A percentile compares a stretch with the other conserved stretches of the same genome.
Conservation (phyloP, 2,797 vertebrate genomes). For the Argyrosomus regius region DNA sequence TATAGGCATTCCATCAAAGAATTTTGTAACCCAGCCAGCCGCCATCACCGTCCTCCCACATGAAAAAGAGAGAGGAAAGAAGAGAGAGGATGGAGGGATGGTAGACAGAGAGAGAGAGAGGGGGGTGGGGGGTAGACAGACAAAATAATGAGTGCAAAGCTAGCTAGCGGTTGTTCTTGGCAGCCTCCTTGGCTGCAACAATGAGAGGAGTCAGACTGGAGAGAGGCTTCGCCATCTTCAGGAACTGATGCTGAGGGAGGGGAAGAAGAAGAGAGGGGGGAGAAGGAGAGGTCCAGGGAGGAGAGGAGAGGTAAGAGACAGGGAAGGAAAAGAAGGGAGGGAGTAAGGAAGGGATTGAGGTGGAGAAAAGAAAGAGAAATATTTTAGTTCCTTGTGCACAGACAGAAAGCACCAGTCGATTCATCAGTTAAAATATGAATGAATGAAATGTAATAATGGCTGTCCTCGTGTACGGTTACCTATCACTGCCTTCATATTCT, state of each 20-base stretch:
- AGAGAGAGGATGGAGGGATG: conserved; percentile 1
- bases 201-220: conserved; percentile 97
- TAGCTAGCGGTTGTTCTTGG: conserved; percentile 93
- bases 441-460: not conserved
- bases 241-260: conserved; percentile 91
- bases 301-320: not conserved
- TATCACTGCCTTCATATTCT: too few species aligned
- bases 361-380: conserved; percentile 5
- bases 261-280: not conserved
- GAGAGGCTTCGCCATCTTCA: conserved; percentile 96
- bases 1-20: not conserved
- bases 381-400: conserved; percentile 14
- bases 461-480: too few species aligned
- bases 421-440: not conserved
- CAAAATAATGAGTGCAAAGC: conserved; percentile 18
- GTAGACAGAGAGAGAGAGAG: not conserved
- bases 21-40: conserved; percentile 18
- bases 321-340: not conserved
- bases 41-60: conserved; percentile 15
- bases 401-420: not conserved
- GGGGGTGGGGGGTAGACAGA: not conserved
- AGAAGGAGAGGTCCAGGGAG: not conserved
- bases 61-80: not conserved
- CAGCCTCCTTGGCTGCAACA: conserved; percentile 94
- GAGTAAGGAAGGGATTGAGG: not conserved